These are phyloP conservation scores for Melospiza melodia DNA, from an alignment of 2,113 vertebrate genomes.

Conservation along the genomic window DNA sequence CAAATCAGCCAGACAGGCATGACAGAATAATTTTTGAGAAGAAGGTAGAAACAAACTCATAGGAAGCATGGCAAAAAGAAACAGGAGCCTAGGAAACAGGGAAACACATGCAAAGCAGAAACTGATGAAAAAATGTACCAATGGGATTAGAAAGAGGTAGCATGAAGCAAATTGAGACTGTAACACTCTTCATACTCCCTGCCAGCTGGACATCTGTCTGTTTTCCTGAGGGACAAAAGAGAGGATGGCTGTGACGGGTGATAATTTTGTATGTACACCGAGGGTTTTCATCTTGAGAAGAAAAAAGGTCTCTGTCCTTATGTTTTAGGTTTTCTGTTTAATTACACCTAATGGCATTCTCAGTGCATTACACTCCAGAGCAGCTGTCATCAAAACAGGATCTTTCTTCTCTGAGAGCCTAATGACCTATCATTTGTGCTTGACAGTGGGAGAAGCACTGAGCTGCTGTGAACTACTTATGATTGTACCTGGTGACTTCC, in stretches of 20 bases:
- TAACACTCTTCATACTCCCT: background rate
- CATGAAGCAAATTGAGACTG: slow-evolving; percentile 1
- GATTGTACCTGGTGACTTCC: background rate
- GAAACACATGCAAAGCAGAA: background rate
- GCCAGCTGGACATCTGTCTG: slow-evolving; percentile 63
- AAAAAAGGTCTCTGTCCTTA: slow-evolving; percentile 52
- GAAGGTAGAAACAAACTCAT: background rate
- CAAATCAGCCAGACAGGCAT: background rate
- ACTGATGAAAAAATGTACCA: background rate
- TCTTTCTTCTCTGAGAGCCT: slow-evolving; percentile 40
- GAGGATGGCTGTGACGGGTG: background rate
- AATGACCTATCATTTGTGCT: slow-evolving; percentile 54
- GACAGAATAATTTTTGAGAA: background rate
- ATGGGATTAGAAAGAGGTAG: background rate
- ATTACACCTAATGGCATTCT: slow-evolving; percentile 62
- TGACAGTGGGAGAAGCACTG: background rate
- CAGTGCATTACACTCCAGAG: slow-evolving; percentile 18
- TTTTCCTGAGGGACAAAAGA: slow-evolving; percentile 29
- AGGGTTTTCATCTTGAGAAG: slow-evolving; percentile 52
- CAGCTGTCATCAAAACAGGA: slow-evolving; percentile 53
- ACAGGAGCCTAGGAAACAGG: background rate
- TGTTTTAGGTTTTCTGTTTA: slow-evolving; percentile 66
- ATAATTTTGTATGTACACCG: slow-evolving; percentile 49
- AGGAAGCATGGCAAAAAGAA: background rate
- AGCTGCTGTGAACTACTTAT: background rate